Base-by-base conservation (phyloP, 2,797 vertebrate species). In the Phoxinus dragarum region DNA sequence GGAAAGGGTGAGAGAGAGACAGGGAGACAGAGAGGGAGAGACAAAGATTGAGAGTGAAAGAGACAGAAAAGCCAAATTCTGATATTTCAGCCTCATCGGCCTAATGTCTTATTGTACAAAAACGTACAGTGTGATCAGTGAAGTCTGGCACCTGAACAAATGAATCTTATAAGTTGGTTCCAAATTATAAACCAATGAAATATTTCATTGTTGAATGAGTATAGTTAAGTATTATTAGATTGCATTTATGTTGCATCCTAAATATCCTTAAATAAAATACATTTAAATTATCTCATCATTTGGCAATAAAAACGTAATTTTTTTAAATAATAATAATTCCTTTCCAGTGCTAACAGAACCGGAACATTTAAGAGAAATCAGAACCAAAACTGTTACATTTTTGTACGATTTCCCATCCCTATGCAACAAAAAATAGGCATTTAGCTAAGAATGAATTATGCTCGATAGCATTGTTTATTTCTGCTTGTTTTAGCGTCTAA, bases 81-180 rank as follows among this genome's bases (percentile, higher is more conserved):
- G 88, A 92, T 91, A 92, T 92, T 92, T 89, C 84, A 11, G 81
- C 83, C 84, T 88, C 77, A 56, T 23, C 19, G 69, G 31, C 86
- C 16, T 90, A 87, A 93, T 90, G 86, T 87, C 75, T 64, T 14
- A 64, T 64, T 82, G 78, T 56, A 9, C 44, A 21, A 5, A 49
- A 74, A 21, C 2, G 16, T 52, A 74, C 9, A 36, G 47, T 16
- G 5, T 6, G 11, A 54, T 75, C 19, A 54, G 5, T 74, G 27
- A 3, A 74, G 31, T 74, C 8, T 17, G 47, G 4, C 49, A 38
- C 21, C 11, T 1, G 34, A 56, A 56, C 31, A 56, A 54, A 75
- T 23, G 1, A 56, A n/a, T 76, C 36, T n/a, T 56, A 54, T 23
- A 10, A 38, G 34, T 56, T 36, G 14, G 4, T 49, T 49, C 47